Percentiles rank a stretch among this genome's conserved stretches.
Conservation (phyloP, 2,888 invertebrate species). For the Bhutanitis thaidina region DNA sequence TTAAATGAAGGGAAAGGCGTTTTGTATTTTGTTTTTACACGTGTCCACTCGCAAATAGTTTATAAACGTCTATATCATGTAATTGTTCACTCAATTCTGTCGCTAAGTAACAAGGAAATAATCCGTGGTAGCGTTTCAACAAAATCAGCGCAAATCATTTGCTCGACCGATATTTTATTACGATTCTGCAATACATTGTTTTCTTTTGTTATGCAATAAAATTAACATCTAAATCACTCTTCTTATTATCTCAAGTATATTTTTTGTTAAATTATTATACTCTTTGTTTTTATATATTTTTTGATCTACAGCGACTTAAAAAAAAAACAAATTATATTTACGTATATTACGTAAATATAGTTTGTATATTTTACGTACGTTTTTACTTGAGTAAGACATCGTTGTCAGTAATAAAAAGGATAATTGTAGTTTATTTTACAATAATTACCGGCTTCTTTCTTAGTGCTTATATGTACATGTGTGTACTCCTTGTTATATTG, state of each 20-base stretch:
- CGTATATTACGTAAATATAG: no score
- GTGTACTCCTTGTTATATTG: slow-evolving; percentile 19
- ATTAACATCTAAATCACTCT: slow-evolving; percentile 31
- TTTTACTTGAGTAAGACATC: no score
- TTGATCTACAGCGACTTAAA: no score
- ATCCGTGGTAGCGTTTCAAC: slow-evolving; percentile 44
- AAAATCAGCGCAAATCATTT: slow-evolving; percentile 60
- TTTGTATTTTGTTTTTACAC: slow-evolving; percentile 32
- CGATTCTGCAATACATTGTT: slow-evolving; percentile 41
- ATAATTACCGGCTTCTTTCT: background rate
- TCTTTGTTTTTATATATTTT: no score
- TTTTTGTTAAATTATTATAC: no score
- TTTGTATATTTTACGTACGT: no score
- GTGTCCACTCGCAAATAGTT: slow-evolving; percentile 31
- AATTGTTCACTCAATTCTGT: slow-evolving; percentile 45
- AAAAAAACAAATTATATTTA: no score
- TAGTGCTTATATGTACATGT: background rate
- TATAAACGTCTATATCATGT: slow-evolving; percentile 48
- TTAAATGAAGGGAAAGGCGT: slow-evolving; percentile 34
- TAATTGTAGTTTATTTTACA: no score
- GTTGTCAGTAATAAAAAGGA: no score
- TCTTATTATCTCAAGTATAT: background rate
- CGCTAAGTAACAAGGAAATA: slow-evolving; percentile 51
- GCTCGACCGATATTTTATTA: slow-evolving; percentile 60
- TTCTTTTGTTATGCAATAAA: slow-evolving; percentile 54